A percentile compares a stretch with the other conserved stretches of the same genome.
These are phyloP conservation scores for Drosophila heteroneura DNA, from an alignment of 2,888 invertebrate genomes.

Conservation along the genomic window DNA sequence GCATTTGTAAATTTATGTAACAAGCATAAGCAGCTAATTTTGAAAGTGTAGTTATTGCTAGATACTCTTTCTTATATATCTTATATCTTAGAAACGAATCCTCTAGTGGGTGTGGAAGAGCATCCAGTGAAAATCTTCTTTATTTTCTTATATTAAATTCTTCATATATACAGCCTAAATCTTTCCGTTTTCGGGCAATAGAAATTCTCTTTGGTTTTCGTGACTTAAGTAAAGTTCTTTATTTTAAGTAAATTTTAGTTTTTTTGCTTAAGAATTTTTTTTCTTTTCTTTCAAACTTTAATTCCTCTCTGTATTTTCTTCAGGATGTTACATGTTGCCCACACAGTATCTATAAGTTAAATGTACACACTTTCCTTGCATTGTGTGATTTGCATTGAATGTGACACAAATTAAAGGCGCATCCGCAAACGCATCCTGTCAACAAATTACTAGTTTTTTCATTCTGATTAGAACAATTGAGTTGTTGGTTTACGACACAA, in stretches of 20 bases:
- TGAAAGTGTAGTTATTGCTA: neutral
- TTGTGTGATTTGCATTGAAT: slow-evolving; percentile 51
- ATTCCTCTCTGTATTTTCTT: neutral
- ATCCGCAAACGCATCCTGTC: slow-evolving; percentile 83
- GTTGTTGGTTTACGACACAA: slow-evolving; percentile 48
- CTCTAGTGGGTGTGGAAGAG: neutral
- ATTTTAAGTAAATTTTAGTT: neutral
- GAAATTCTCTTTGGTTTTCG: neutral
- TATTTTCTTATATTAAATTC: neutral
- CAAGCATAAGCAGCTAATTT: neutral
- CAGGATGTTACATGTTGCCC: neutral
- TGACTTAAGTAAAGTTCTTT: neutral
- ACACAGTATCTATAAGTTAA: slow-evolving; percentile 1
- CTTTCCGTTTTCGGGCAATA: neutral
- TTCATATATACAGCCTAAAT: neutral
- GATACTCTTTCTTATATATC: neutral
- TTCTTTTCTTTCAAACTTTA: neutral
- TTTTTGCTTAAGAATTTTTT: neutral
- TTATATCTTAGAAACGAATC: neutral
- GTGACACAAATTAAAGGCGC: slow-evolving; percentile 80
- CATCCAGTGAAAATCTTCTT: neutral
- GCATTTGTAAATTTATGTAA: neutral
- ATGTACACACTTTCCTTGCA: neutral
- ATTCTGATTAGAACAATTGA: slow-evolving; percentile 63
- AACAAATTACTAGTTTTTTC: slow-evolving; percentile 80